Evolutionary conservation across 2,888 invertebrate genomes (phyloP).

Genomic region (Eupithecia subfuscata): DNA sequence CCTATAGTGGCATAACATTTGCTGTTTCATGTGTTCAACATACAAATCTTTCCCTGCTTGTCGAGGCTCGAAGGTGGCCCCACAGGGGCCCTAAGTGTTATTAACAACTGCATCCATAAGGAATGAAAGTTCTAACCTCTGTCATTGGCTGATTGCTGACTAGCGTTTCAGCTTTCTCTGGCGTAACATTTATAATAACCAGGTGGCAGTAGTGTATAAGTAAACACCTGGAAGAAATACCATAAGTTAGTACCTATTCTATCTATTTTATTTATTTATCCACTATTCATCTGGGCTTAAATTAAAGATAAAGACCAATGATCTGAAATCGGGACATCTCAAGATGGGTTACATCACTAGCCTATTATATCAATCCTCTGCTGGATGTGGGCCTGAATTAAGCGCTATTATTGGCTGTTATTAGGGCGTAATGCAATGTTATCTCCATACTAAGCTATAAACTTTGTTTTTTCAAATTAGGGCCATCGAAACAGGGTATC

Average conservation of each 20-base stretch:
- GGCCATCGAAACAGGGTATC: too few relatives aligned
- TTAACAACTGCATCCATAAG: too few relatives aligned
- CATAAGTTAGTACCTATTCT: background rate
- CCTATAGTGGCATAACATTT: too few relatives aligned
- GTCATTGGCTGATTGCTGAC: constrained; percentile 89
- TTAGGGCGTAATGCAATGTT: too few relatives aligned
- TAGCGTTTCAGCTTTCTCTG: constrained; percentile 90
- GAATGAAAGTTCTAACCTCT: constrained; percentile 79
- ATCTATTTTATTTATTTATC: too few relatives aligned
- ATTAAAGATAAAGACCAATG: background rate
- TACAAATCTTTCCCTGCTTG: too few relatives aligned
- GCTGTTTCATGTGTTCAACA: too few relatives aligned
- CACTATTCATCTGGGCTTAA: background rate
- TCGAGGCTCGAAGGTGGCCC: too few relatives aligned
- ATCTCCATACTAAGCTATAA: too few relatives aligned
- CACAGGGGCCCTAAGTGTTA: background rate
- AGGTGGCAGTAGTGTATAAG: constrained; percentile 95
- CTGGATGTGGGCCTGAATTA: too few relatives aligned
- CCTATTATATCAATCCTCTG: background rate
- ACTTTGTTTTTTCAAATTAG: too few relatives aligned
- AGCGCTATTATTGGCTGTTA: background rate
- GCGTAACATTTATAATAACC: constrained; percentile 94
- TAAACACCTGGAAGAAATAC: constrained; percentile 81
- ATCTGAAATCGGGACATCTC: background rate
- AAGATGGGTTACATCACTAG: background rate